Evolutionary conservation across 2,113 vertebrate genomes (phyloP).

Genomic region (Siniperca chuatsi): DNA sequence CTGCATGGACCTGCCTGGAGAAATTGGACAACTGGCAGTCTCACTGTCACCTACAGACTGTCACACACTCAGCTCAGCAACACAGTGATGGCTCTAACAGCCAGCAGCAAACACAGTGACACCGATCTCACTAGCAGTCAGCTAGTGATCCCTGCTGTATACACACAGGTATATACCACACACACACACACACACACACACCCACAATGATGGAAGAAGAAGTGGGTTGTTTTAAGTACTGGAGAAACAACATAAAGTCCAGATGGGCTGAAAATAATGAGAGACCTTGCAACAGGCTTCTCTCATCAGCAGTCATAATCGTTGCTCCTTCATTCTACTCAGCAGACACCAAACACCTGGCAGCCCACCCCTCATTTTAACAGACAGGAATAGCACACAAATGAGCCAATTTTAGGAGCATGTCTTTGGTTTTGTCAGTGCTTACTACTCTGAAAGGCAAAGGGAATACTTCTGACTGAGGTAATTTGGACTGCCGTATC

Average conservation of each 20-base stretch:
- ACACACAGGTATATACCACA: conserved; percentile 8
- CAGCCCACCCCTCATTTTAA: conserved; percentile 43
- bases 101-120: conserved; percentile 62
- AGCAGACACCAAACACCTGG: conserved; percentile 71
- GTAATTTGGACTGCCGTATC: neutral
- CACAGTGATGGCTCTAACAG: conserved; percentile 53
- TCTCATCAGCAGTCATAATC: conserved; percentile 73
- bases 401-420: conserved; percentile 15
- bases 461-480: neutral
- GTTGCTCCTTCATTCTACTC: conserved; percentile 50
- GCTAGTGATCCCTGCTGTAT: conserved; percentile 29
- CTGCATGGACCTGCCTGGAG: conserved; percentile 19
- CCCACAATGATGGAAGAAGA: conserved; percentile 29
- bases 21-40: conserved; percentile 54
- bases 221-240: conserved; percentile 70
- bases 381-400: conserved; percentile 39
- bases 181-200: conserved; percentile 27
- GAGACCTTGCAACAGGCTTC: conserved; percentile 68
- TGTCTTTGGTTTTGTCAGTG: conserved; percentile 1
- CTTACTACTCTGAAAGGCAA: neutral
- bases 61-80: conserved; percentile 38
- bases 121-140: conserved; percentile 46
- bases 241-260: conserved; percentile 43
- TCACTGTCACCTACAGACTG: conserved; percentile 50
- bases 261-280: conserved; percentile 78